Base-by-base conservation (phyloP, 1,140 invertebrate genomes). In the Drosophila hydei region DNA sequence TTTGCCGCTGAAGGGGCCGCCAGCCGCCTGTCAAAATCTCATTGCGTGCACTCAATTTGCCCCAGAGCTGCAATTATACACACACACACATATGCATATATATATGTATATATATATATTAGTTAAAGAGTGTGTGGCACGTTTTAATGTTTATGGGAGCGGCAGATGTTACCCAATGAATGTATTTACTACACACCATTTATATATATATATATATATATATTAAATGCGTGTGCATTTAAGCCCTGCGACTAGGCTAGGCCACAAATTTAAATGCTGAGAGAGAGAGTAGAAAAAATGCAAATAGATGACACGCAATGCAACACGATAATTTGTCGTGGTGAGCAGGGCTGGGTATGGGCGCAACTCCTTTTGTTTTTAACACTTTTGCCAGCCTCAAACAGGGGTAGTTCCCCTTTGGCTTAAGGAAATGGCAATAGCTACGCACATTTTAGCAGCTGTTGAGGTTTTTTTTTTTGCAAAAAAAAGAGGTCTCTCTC, bases 361-460 rank as follows among this genome's bases (percentile, higher is more conserved):
- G 78, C 75, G 42, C 58, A 27, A 72, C 79, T 83, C 79, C 79
- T 83, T 84, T 83, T 83, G 79, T 83, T 83, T 83, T 83, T 83
- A 84, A 83, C 79, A 83, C 79, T 83, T 33, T 83, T 78, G 70
- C 54, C 60, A 59, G 30, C 51, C 7, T 59, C 45, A 52, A 43
- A 45, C 36, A 40, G 58, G 64, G 74, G 78, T 73, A 61, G 77
- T 52, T 76, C 40, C 51, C 33, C 45, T 33, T 11, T 4, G 64
- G 70, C 55, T 75, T 54, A 63, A 74, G 72, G 72, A 71, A 75
- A 75, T 64, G 59, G 72, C 59, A 74, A 71, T 21, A 54, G 79
- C 68, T 83, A 84, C 79, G 79, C 79, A 84, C 79, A 84, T 83
- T 83, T 84, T 72, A 84, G 79, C 79, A 83, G 79, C 79, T 83